Percentiles rank a stretch among this genome's conserved stretches.
Evolutionary conservation across 1,140 invertebrate species (phyloP).

Genomic region (Tyrophagus putrescentiae): DNA sequence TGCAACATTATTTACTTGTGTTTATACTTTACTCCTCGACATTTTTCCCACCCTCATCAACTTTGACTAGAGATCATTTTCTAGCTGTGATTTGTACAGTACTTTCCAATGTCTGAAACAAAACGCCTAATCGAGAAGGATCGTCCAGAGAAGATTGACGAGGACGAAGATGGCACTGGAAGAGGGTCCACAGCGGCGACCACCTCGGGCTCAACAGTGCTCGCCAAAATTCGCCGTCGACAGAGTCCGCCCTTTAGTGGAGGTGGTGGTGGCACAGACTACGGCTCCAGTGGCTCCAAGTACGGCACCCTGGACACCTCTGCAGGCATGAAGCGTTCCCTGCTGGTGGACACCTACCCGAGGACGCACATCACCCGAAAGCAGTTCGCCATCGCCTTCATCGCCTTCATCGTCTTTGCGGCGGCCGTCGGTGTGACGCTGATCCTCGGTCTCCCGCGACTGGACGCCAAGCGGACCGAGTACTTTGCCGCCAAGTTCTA

Average conservation of each 20-base stretch:
- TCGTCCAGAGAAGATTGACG: not conserved
- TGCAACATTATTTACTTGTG: too few species aligned
- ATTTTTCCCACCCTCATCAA: not conserved
- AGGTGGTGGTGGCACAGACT: too few species aligned
- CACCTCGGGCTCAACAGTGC: not conserved
- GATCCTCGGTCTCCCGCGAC: conserved; percentile 11
- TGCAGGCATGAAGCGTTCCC: not conserved
- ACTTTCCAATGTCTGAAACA: not conserved
- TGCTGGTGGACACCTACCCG: conserved; percentile 6
- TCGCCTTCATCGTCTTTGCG: not conserved
- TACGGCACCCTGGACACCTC: conserved; percentile 5
- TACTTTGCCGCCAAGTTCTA: conserved; percentile 10
- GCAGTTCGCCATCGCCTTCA: conserved; percentile 3
- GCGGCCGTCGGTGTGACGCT: conserved; percentile 1
- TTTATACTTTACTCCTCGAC: too few species aligned
- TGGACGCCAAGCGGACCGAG: conserved; percentile 1
- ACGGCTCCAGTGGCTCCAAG: not conserved
- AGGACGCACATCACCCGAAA: conserved; percentile 6
- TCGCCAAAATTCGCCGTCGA: conserved; percentile 11
- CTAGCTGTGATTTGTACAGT: too few species aligned
- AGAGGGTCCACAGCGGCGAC: not conserved
- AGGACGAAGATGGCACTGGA: not conserved
- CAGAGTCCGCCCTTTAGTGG: not conserved
- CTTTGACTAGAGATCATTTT: too few species aligned
- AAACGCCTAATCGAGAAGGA: not conserved